Percentiles rank a stretch among this genome's conserved stretches.
These are phyloP conservation scores for Pomatorhinus ruficollis DNA, from an alignment of 2,113 vertebrate genomes.

Conservation along the genomic window DNA sequence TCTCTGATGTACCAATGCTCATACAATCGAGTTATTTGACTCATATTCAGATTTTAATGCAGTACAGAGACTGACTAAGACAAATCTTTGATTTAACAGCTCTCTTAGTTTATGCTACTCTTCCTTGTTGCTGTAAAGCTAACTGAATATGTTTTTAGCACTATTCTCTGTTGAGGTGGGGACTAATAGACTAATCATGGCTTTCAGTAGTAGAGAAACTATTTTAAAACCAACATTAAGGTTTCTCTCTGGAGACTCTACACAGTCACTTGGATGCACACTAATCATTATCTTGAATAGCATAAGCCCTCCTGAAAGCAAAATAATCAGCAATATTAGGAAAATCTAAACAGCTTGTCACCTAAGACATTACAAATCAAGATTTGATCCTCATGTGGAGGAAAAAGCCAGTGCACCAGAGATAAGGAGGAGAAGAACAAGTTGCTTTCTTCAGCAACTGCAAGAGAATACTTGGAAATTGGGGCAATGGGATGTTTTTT, in stretches of 20 bases:
- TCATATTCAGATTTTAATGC: background rate
- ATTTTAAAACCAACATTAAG: background rate
- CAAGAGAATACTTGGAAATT: background rate
- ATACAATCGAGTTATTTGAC: fast-evolving
- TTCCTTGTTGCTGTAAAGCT: background rate
- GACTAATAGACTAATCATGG: background rate
- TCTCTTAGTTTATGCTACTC: background rate
- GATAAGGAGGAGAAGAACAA: background rate
- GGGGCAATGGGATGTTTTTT: background rate
- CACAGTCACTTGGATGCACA: background rate
- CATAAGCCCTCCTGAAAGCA: background rate
- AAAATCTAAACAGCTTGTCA: background rate
- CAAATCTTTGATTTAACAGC: background rate
- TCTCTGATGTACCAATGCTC: background rate
- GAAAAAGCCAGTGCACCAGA: background rate
- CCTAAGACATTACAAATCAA: background rate
- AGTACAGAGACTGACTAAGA: background rate
- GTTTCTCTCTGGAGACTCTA: background rate
- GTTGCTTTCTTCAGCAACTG: background rate
- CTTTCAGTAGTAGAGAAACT: background rate
- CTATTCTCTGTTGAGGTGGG: background rate
- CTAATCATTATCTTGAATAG: background rate
- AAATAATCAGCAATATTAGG: background rate
- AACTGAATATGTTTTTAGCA: background rate
- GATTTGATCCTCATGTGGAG: background rate